Evolutionary conservation across 2,888 invertebrate genomes (phyloP).

Genomic region (Drosophila cyrtoloma): DNA sequence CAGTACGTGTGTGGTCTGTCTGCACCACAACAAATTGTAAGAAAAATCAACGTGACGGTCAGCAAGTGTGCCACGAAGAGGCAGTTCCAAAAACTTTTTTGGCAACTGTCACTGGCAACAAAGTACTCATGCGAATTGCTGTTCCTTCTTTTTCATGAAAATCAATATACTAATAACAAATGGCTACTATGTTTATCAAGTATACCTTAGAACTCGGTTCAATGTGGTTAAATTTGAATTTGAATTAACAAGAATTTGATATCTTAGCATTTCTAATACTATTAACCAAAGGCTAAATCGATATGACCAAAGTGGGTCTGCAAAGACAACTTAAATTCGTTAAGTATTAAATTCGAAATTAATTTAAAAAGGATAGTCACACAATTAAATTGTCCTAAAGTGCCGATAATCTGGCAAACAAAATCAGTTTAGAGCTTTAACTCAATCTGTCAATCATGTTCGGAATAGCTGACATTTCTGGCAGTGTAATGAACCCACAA

Average conservation of each 20-base stretch:
- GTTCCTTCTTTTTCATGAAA: not conserved
- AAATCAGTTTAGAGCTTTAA: not conserved
- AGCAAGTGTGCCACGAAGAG: constrained; percentile 52
- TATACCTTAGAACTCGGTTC: not conserved
- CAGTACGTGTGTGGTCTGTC: constrained; percentile 45
- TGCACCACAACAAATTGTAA: constrained; percentile 55
- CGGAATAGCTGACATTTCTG: constrained; percentile 23
- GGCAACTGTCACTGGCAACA: constrained; percentile 32
- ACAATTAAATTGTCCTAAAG: not conserved
- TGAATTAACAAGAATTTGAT: not conserved
- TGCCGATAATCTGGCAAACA: not conserved
- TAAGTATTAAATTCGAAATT: not conserved
- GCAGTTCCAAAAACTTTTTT: constrained; percentile 33
- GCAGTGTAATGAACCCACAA: constrained; percentile 45
- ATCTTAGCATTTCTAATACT: not conserved
- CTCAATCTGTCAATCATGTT: constrained; percentile 10
- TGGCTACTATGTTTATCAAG: not conserved
- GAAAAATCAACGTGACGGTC: constrained; percentile 53
- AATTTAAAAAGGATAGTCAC: not conserved
- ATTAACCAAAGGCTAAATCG: not conserved
- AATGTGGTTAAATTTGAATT: not conserved
- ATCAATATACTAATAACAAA: not conserved
- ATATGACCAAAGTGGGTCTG: not conserved
- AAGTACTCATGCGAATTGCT: constrained; percentile 29
- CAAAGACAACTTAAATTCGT: not conserved